These are phyloP conservation scores for Benthosema pterotum DNA, from an alignment of 2,797 vertebrate species.

Conservation along the genomic window DNA sequence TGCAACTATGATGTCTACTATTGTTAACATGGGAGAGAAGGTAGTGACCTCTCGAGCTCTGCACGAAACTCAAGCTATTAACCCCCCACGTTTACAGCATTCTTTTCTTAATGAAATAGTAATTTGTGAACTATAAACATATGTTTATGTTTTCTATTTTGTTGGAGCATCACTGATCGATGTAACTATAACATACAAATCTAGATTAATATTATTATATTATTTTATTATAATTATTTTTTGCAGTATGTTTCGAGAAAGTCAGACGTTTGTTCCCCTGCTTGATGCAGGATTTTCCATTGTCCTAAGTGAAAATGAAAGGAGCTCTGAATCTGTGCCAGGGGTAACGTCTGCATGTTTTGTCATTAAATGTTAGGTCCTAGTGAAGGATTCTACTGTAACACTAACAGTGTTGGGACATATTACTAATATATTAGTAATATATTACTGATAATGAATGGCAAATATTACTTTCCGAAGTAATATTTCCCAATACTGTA, in stretches of 20 bases:
- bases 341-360: conserved; percentile 42
- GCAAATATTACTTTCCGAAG: too few species aligned
- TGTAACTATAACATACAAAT: conserved; percentile 43
- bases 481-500: too few species aligned
- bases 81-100: conserved; percentile 64
- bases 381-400: conserved; percentile 55
- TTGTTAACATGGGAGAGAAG: conserved; percentile 31
- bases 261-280: conserved; percentile 35
- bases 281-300: conserved; percentile 27
- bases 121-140: conserved; percentile 66
- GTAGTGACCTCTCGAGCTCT: conserved; percentile 46
- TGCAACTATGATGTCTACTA: conserved; percentile 35
- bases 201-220: conserved; percentile 9
- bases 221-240: conserved; percentile 32
- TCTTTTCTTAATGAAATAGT: conserved; percentile 64
- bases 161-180: conserved; percentile 57
- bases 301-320: conserved; percentile 30
- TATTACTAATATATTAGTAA: too few species aligned
- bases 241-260: conserved; percentile 35
- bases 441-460: too few species aligned
- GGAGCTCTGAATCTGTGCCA: conserved; percentile 33
- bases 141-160: conserved; percentile 63
- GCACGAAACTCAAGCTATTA: conserved; percentile 65
- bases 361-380: conserved; percentile 19
- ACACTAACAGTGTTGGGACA: too few species aligned